phyloP scores from a whole-genome alignment of 2,113 vertebrate genomes.

The Labeo rohita region DNA sequence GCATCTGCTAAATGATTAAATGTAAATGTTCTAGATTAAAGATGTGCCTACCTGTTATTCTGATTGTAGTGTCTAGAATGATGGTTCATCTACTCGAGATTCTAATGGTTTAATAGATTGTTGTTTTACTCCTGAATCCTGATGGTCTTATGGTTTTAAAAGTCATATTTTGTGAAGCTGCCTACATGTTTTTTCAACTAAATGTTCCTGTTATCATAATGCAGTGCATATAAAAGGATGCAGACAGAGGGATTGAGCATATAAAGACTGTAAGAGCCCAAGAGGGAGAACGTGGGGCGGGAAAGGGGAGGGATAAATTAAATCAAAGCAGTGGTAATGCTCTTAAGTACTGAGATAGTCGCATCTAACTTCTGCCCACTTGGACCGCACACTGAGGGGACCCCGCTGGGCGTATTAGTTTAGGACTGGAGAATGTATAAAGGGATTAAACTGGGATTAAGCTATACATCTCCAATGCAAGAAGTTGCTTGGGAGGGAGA shows the following conservation, averaged over 20 bases:
- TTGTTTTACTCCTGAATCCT: neutral
- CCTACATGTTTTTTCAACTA: neutral
- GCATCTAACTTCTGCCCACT: slow-evolving; percentile 20
- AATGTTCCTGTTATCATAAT: neutral
- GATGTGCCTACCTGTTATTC: neutral
- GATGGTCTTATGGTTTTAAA: neutral
- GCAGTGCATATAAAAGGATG: neutral
- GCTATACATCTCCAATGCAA: slow-evolving; percentile 63
- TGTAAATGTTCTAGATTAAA: neutral
- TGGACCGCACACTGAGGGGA: neutral
- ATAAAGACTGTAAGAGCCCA: neutral
- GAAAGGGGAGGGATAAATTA: slow-evolving; percentile 60
- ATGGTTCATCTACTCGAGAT: neutral
- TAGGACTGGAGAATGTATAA: slow-evolving; percentile 70
- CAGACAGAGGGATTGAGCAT: neutral
- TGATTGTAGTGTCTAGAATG: neutral
- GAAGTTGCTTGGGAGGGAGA: slow-evolving; percentile 52
- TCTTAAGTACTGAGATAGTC: slow-evolving; percentile 59
- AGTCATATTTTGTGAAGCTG: neutral
- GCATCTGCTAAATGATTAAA: neutral
- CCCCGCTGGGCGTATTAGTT: slow-evolving; percentile 66
- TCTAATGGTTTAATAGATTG: no score
- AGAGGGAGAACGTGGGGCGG: slow-evolving; percentile 30
- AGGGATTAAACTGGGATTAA: slow-evolving; percentile 73
- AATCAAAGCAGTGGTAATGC: slow-evolving; percentile 66